phyloP scores from a whole-genome alignment of 92 coral and sea anemone genomes.

The Zoanthus gigantus region DNA sequence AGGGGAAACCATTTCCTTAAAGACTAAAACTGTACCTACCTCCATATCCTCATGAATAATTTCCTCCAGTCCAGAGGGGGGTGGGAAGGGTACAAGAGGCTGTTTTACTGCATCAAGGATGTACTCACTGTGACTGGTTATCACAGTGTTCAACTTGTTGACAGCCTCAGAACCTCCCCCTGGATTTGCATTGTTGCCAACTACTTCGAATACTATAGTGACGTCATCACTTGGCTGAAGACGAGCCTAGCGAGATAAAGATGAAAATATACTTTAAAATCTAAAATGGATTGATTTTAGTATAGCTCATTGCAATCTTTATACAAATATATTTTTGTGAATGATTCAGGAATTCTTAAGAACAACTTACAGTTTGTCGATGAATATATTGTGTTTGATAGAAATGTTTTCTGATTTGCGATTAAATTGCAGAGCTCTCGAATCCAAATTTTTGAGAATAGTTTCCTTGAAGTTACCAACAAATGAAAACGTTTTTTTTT shows the following conservation, averaged over 20 bases:
- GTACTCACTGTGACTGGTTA: conserved; percentile 33
- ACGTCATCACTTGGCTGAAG: conserved; percentile 94
- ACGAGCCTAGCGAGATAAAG: conserved; percentile 70
- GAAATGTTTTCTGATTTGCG: too few relatives aligned
- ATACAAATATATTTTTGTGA: background rate
- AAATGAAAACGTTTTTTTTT: too few relatives aligned
- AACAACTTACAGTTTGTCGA: too few relatives aligned
- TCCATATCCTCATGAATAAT: conserved; percentile 43
- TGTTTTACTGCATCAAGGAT: conserved; percentile 40
- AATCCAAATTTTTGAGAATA: too few relatives aligned
- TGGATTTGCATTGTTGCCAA: conserved; percentile 45
- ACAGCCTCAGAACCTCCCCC: conserved; percentile 43
- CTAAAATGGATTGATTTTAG: background rate
- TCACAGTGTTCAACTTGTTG: conserved; percentile 41
- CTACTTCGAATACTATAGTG: conserved; percentile 89
- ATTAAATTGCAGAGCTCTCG: too few relatives aligned
- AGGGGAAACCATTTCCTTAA: too few relatives aligned
- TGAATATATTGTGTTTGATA: too few relatives aligned
- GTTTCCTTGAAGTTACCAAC: too few relatives aligned
- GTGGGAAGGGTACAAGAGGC: conserved; percentile 43
- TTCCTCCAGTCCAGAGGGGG: conserved; percentile 31
- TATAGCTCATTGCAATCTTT: background rate
- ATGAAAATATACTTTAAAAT: background rate
- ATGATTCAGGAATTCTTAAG: too few relatives aligned
- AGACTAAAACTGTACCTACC: background rate